phyloP scores from a whole-genome alignment of 1,140 invertebrate species.

The Liolophura sinensis region DNA sequence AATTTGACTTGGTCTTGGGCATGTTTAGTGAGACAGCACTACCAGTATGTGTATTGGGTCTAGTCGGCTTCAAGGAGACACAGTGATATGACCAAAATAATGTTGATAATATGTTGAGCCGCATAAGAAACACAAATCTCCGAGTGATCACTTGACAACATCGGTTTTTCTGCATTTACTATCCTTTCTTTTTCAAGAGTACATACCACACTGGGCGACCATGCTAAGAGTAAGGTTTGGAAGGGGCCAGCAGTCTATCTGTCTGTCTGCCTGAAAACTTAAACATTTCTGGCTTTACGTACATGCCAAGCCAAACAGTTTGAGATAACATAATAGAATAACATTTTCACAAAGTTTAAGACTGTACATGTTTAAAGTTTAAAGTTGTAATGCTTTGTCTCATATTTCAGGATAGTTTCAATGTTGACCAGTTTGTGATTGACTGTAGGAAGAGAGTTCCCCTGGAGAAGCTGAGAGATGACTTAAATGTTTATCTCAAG shows the following conservation, averaged over 20 bases:
- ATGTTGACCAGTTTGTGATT: conserved; percentile 87
- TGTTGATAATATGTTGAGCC: too few species aligned
- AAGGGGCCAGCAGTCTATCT: not conserved
- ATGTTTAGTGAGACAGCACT: too few species aligned
- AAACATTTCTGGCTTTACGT: not conserved
- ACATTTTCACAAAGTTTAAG: not conserved
- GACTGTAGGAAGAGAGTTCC: conserved; percentile 79
- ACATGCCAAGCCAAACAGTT: not conserved
- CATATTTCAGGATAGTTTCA: conserved; percentile 74
- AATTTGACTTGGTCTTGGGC: too few species aligned
- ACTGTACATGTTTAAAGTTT: conserved; percentile 34
- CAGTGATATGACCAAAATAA: too few species aligned
- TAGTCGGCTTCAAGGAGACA: too few species aligned
- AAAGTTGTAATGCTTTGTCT: conserved; percentile 6
- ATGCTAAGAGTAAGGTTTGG: too few species aligned
- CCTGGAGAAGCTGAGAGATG: conserved; percentile 86
- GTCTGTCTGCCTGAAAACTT: not conserved
- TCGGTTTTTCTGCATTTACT: too few species aligned
- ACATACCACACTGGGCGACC: too few species aligned
- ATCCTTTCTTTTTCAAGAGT: too few species aligned
- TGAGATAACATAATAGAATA: not conserved
- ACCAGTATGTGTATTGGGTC: too few species aligned
- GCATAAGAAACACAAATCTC: too few species aligned
- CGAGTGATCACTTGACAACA: too few species aligned
- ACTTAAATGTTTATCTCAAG: conserved; percentile 88